Evolutionary conservation across 2,113 vertebrate genomes (phyloP), one percentile per base, ranked within the genome.

Genomic region (Oreochromis tanganicae): DNA sequence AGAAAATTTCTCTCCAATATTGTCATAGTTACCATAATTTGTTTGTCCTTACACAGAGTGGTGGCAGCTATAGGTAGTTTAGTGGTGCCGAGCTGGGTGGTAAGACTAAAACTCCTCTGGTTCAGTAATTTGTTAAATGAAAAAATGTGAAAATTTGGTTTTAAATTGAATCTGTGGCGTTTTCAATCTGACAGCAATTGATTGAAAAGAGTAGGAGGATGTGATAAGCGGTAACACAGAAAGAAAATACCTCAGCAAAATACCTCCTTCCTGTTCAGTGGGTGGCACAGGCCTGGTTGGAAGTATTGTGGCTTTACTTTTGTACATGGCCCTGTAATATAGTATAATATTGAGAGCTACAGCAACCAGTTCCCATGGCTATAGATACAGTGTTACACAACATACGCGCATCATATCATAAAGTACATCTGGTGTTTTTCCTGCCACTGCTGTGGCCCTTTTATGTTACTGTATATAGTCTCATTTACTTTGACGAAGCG

Each of bases 181-280:
- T 87, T 85, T 91, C 29, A 92, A 92, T 93, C 84, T 91, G 88
- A 85, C 4, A 63, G 63, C 38, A 63, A 79, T 88, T 85, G 89
- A 90, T 91, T 90, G 81, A 85, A 87, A 85, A 48, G 48, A 68
- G 83, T 82, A 82, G 88, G 87, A 85, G 59, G 87, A 85, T 80
- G 78, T 57, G 56, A 92, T 87, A 79, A 82, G 50, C 9, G 2
- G 54, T 56, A 59, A 88, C 66, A 84, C 12, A 83, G 54, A 82
- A 82, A 86, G 48, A 85, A 90, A 66, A 84, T 85, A 85, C 81
- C 89, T 91, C 89, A 80, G 84, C 75, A 88, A 83, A 87, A 80
- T 61, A 36, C 9, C 57, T 38, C 85, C 79, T 95, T 94, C 94
- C 92, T 93, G 90, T 91, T 92, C 50, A 92, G 93, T 92, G 85